Base-by-base conservation (phyloP, 2,888 invertebrate genomes). In the Palloptera scutellata region DNA sequence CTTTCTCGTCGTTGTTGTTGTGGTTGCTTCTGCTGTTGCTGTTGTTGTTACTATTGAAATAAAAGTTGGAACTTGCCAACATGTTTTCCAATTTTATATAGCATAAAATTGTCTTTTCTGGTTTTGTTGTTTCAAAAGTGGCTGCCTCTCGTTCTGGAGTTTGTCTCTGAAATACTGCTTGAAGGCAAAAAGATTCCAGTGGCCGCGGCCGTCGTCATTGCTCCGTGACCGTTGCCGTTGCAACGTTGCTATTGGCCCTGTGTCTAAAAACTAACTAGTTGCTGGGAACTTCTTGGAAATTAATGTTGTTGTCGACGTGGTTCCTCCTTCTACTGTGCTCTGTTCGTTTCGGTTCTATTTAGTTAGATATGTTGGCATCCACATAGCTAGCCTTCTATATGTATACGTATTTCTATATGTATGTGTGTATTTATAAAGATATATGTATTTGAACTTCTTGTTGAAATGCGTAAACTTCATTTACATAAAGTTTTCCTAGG, bases 281-380 rank as follows among this genome's bases (percentile, higher is more conserved):
- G 41, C 52, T 61, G 61, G 53, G 42, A 54, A 62, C 17, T 62
- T 62, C 54, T 54, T 13, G 20, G 42, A 62, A 62, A 62, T 62
- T 62, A 62, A 62, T 62, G 62, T 43, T 53, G 41, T 30, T 17
- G 0, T 42, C 20, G n/a, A n/a, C n/a, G n/a, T n/a, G n/a, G n/a
- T n/a, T n/a, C 30, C 30, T 30, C 30, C 30, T 30, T 30, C 3
- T 4, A 30, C 6, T 30, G n/a, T n/a, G n/a, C n/a, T n/a, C n/a
- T n/a, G n/a, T 30, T 30, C 6, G 2, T 30, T 30, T 30, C 30
- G n/a, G n/a, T n/a, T n/a, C 30, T 30, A 30, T 30, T 30, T 30
- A 30, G 30, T 2, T 30, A 30, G 30, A 6, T 30, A 4, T 2
- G 30, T 30, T 4, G 2, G 30, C 6, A 30, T 30, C 3, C 6